Base-by-base conservation (phyloP, 2,113 vertebrate genomes). In the Hippocampus guttulatus region DNA sequence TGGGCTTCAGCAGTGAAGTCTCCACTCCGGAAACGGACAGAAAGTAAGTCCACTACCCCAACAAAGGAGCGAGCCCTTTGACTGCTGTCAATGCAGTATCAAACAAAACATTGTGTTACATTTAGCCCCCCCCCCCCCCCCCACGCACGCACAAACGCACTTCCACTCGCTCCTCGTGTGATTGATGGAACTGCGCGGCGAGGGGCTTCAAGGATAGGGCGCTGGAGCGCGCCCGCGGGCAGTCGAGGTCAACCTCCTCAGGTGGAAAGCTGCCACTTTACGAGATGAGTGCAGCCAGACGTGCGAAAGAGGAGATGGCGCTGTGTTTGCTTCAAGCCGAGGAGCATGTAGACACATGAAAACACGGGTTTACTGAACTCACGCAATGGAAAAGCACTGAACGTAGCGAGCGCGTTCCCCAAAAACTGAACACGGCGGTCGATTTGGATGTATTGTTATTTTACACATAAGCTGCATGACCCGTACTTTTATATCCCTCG, bases 11-110 rank as follows among this genome's bases (percentile, higher is more conserved):
- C 86, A 99, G 95, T 63, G 85, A 93, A 0, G 89, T 93, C 2
- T 96, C 97, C 78, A 98, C 96, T 20, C 96, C 96, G 10, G 96
- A 99, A 88, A 92, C 91, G 4, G 97, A 98, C 86, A 94, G 95
- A 92, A 97, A 96, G 97, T 99, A 96, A 89, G 95, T 92, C 38
- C 8, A 2, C 6, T 30, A 0, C 5, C 55, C 3, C n/a, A 5
- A 38, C 54, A 5, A 25, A 40, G 23, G 66, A 68, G 51, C 68
- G 64, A 64, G 49, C 1, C 3, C 12, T n/a, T 38, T 3, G 33
- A 38, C 33, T 38, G 33, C 5, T 38, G 33, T 38, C 33, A 38
- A 38, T 38, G 33, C 33, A 38, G 3, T 63, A 83, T 84, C 82
- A 83, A 51, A 66, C 66, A 67, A 58, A 58, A 33, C 77, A 27